These are phyloP conservation scores for Conchocele bisecta DNA, from an alignment of 2,888 invertebrate species.

Conservation along the genomic window DNA sequence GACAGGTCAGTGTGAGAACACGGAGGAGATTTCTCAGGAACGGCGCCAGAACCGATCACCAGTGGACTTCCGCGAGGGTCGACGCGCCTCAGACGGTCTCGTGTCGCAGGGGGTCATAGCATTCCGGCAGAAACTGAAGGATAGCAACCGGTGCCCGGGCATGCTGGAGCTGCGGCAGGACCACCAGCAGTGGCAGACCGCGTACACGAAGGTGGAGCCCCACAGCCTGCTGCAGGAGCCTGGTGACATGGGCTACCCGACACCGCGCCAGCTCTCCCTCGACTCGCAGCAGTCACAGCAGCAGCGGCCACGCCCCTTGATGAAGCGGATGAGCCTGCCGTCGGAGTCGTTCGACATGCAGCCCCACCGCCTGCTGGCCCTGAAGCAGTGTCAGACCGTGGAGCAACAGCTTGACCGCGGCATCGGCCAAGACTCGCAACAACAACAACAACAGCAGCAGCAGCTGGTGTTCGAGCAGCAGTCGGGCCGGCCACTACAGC, in stretches of 20 bases:
- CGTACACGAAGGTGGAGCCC: constrained; percentile 54
- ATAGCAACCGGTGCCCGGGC: constrained; percentile 91
- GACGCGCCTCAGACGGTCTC: constrained; percentile 94
- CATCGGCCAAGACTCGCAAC: constrained; percentile 59
- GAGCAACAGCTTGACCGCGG: constrained; percentile 79
- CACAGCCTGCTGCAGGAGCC: constrained; percentile 37
- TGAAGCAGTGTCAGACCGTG: constrained; percentile 81
- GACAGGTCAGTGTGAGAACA: constrained; percentile 25
- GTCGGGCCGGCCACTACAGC: constrained; percentile 86
- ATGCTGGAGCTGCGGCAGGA: constrained; percentile 89
- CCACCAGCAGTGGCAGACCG: constrained; percentile 72
- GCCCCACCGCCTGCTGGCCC: constrained; percentile 81
- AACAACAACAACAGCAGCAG: constrained; percentile 1
- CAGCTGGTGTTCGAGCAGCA: constrained; percentile 51
- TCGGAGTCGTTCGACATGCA: constrained; percentile 80
- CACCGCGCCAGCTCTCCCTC: constrained; percentile 37
- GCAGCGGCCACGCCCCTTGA: constrained; percentile 71
- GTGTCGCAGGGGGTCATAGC: constrained; percentile 88
- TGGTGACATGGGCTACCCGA: constrained; percentile 16
- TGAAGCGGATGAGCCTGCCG: constrained; percentile 81
- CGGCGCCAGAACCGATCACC: constrained; percentile 87
- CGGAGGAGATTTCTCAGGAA: constrained; percentile 67
- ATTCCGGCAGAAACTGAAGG: constrained; percentile 90
- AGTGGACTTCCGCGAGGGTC: constrained; percentile 89
- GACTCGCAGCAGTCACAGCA: constrained; percentile 66